Base-by-base conservation (phyloP, 2,113 vertebrate species). In the Holacanthus passer region DNA sequence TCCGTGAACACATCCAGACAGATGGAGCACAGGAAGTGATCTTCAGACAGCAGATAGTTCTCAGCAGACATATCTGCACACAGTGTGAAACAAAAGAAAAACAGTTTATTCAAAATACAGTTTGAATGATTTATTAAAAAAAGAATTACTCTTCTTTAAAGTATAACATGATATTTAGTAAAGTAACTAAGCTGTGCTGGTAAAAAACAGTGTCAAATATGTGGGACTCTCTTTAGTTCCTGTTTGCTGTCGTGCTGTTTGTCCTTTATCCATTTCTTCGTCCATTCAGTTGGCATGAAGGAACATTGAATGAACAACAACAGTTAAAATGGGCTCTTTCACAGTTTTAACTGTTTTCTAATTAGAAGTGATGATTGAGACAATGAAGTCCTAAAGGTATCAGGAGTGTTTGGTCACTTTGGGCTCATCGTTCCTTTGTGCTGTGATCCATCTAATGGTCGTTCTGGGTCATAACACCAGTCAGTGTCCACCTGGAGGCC, bases 381-480 rank as follows among this genome's bases (percentile, higher is more conserved):
- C 7, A 37, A 37, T 37, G 35, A 37, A 7, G 7, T 7, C n/a
- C n/a, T n/a, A n/a, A 5, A 37, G 1, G 35, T 3, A 12, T 41
- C 39, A 41, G 39, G 9, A 11, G 39, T 41, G 39, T 10, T 2
- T 1, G 9, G 43, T 20, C 6, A 47, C 27, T 47, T 4, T 48
- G 8, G 14, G 14, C 43, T n/a, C 35, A 12, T 35, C 14, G 1
- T 27, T 19, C 31, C 39, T 80, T 62, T 73, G 60, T 27, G 35
- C 55, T 55, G 58, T 20, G 82, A 8, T 50, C 66, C 82, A 77
- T 75, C 86, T 85, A 58, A 65, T 72, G 82, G 79, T 43, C 4
- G 32, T 29, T 65, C 22, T 39, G 39, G 13, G 53, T 41, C 3
- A n/a, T 22, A 2, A 22, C 53, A 58, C 2, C 14, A 32, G 22